Evolutionary conservation across 2,888 invertebrate species (phyloP), one percentile per base, ranked within the genome.

Genomic region (Oligia fasciuncula): DNA sequence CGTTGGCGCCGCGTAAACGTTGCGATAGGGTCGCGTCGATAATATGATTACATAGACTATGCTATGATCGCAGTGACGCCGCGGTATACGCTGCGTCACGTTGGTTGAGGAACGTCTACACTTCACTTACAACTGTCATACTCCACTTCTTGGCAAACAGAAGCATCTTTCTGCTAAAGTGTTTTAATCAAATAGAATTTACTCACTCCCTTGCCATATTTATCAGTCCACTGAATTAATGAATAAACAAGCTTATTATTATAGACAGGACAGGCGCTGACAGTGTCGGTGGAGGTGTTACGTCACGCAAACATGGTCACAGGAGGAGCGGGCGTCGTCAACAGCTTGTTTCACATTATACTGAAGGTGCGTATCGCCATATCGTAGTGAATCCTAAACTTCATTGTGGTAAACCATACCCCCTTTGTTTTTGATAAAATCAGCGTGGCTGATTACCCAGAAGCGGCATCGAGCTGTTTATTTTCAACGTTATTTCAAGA

Each of bases 261-360:
- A 29, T 51, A 97, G 97, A 93, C 95, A 1, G 96, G 96, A 0
- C 95, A 95, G 90, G 95, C 94, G 0, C 86, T 96, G 2, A 94
- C 95, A 0, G 91, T 94, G 4, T 96, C 97, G 0, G 96, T 96
- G 23, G 96, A 97, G 81, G 94, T 96, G 2, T 90, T 97, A 0
- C 94, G 96, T 3, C 95, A 94, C 85, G 96, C 96, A 0, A 97
- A 96, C 87, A 80, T 96, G 1, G 90, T 96, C 40, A 95, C 97
- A 0, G 96, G 97, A 3, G 96, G 96, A 54, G 96, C 93, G 0
- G 97, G 97, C 4, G 94, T 97, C 9, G 88, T 95, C 60, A 95
- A 97, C 93, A 95, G 96, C 85, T 92, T 97, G 4, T 79, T 95
- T 0, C 95, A 95, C 83, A 95, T 96, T 51, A 92, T 96, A 79